phyloP scores from a whole-genome alignment of 2,797 vertebrate species.

The Nannoperca australis region DNA sequence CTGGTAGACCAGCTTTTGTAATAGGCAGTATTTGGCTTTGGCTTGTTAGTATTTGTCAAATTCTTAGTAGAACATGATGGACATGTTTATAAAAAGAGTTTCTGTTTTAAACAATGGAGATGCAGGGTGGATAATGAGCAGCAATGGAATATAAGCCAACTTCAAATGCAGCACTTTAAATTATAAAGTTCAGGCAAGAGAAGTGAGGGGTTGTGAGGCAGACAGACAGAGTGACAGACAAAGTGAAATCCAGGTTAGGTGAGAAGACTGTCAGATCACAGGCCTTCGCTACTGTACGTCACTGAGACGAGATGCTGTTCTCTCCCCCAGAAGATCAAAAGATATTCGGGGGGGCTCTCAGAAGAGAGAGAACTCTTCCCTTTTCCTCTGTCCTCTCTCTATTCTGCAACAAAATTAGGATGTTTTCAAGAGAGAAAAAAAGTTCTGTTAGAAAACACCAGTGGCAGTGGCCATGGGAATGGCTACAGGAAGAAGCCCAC shows the following conservation, averaged over 20 bases:
- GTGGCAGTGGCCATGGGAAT: slow-evolving; percentile 29
- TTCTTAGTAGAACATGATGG: not conserved
- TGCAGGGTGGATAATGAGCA: not conserved
- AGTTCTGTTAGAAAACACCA: slow-evolving; percentile 35
- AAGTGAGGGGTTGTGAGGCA: slow-evolving; percentile 28
- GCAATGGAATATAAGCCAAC: slow-evolving; percentile 24
- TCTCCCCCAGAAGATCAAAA: slow-evolving; percentile 59
- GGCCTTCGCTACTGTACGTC: slow-evolving; percentile 45
- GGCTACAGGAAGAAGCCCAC: slow-evolving; percentile 12
- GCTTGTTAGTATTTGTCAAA: not conserved
- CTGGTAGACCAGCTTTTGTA: not conserved
- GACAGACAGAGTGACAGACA: slow-evolving; percentile 45
- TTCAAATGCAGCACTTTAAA: slow-evolving; percentile 26
- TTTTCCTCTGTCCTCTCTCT: slow-evolving; percentile 37
- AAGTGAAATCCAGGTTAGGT: slow-evolving; percentile 57
- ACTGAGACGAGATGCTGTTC: slow-evolving; percentile 48
- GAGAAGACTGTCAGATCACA: slow-evolving; percentile 63
- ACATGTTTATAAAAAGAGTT: slow-evolving; percentile 21
- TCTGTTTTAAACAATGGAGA: slow-evolving; percentile 22
- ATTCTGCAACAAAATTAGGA: slow-evolving; percentile 44
- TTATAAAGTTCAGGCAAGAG: slow-evolving; percentile 39
- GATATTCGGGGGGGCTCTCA: slow-evolving; percentile 29
- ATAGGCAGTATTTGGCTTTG: not conserved
- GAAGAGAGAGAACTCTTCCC: slow-evolving; percentile 32
- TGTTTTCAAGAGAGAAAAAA: slow-evolving; percentile 29